Base-by-base conservation (phyloP, 2,113 vertebrate genomes). In the Madoqua kirkii region DNA sequence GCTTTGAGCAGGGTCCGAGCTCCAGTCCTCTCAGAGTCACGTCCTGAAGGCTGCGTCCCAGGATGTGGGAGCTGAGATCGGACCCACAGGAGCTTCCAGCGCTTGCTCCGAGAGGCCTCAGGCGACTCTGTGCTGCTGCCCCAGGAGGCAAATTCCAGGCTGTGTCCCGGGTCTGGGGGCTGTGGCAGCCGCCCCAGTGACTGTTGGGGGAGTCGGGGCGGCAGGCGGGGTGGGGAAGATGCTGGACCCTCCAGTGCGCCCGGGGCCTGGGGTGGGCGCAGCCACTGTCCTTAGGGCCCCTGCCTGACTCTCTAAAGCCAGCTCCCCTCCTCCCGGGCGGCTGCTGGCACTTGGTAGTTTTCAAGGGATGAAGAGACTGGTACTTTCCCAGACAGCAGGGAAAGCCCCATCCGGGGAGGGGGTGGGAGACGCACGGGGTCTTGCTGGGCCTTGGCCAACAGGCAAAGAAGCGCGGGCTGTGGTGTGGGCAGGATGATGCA, bases 261-360 rank as follows among this genome's bases (percentile, higher is more conserved):
- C 0, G 16, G 12, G 14, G 14, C 64, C 25, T 0, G 19, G n/a
- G n/a, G 12, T 0, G 0, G 4, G 4, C 25, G 11, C 54, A 5
- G 0, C 13, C 9, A 0, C 25, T 17, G 50, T 40, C 40, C 33
- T 50, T 1, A 40, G 25, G 64, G 31, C 29, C 25, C 33, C 31
- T 14, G 50, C 21, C 21, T 0, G 9, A 3, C 23, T 45, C 31
- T 25, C 27, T 13, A 27, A 59, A 62, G 45, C 5, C 21, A 29
- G n/a, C 9, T 43, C 52, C 52, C 40, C 87, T 36, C 67, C 23
- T 60, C 19, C 50, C 27, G 16, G 62, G 67, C 6, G 21, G 54
- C 85, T 13, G 79, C 23, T 6, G 60, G 6, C 33, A n/a, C 19
- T 6, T 5, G 43, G 33, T 7, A 19, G 6, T 29, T 45, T 14